phyloP scores from a whole-genome alignment of 2,113 vertebrate species.

The Columba livia region DNA sequence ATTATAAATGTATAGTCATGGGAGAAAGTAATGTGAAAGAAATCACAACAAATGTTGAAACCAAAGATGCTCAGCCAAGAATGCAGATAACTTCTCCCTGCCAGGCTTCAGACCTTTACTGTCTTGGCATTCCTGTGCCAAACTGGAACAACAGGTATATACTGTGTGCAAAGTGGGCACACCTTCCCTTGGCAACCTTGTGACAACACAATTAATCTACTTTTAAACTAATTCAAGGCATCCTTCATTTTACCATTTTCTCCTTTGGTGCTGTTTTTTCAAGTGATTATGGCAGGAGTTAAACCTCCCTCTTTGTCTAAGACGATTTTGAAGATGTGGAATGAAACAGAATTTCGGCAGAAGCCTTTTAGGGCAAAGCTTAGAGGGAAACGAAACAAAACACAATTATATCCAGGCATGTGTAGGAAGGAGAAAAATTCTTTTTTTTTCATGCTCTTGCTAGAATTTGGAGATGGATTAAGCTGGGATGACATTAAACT shows the following conservation, averaged over 20 bases:
- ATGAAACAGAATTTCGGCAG: not conserved
- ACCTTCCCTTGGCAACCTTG: not conserved
- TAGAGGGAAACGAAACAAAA: too few species aligned
- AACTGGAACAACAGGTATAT: not conserved
- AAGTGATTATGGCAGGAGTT: not conserved
- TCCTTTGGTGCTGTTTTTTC: not conserved
- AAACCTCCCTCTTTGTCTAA: not conserved
- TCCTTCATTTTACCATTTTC: not conserved
- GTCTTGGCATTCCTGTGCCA: not conserved
- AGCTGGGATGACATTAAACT: not conserved
- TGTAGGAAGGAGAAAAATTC: not conserved
- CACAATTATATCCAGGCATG: not conserved
- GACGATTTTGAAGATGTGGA: not conserved
- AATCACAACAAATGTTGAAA: not conserved
- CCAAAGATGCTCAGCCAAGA: not conserved
- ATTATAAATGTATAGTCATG: not conserved
- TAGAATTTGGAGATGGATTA: not conserved
- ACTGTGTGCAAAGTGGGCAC: not conserved
- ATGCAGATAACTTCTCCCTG: not conserved
- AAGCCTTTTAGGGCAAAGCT: not conserved
- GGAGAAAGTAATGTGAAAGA: not conserved
- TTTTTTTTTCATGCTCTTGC: not conserved
- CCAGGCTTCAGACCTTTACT: not conserved
- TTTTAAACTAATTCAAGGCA: not conserved
- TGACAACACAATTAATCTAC: not conserved